A percentile compares a stretch with the other conserved stretches of the same genome.
Conservation (phyloP, 2,888 invertebrate species). For the Creontiades dilutus region DNA sequence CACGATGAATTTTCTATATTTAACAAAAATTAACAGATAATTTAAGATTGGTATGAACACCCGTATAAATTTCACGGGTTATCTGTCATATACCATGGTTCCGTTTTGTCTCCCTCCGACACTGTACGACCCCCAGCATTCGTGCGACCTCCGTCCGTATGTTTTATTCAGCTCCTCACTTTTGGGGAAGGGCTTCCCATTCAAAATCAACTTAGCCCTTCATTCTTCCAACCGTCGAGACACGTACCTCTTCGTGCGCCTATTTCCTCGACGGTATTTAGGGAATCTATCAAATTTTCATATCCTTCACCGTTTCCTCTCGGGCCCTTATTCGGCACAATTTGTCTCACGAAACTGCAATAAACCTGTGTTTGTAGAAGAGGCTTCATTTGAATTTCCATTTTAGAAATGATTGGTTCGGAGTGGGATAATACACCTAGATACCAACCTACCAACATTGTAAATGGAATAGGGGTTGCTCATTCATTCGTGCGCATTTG, state of each 20-base stretch:
- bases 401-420: not conserved
- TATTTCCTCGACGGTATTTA: constrained; percentile 16
- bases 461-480: too few species aligned
- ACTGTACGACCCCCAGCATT: constrained; percentile 19
- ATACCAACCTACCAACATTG: too few species aligned
- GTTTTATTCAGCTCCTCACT: constrained; percentile 58
- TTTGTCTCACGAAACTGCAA: constrained; percentile 19
- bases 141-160: constrained; percentile 30
- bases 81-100: constrained; percentile 8
- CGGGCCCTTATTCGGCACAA: not conserved
- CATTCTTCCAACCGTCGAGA: constrained; percentile 33
- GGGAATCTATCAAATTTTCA: constrained; percentile 42
- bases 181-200: constrained; percentile 35
- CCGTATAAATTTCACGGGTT: not conserved
- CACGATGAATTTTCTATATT: too few species aligned
- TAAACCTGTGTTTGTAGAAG: not conserved
- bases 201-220: constrained; percentile 55
- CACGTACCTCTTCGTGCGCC: constrained; percentile 36
- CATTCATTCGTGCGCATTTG: too few species aligned
- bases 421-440: too few species aligned
- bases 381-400: not conserved
- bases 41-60: too few species aligned
- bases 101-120: not conserved
- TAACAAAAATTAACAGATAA: too few species aligned
- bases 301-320: not conserved